Conservation (phyloP, 2,888 invertebrate genomes). For the Periphyllus acericola region DNA sequence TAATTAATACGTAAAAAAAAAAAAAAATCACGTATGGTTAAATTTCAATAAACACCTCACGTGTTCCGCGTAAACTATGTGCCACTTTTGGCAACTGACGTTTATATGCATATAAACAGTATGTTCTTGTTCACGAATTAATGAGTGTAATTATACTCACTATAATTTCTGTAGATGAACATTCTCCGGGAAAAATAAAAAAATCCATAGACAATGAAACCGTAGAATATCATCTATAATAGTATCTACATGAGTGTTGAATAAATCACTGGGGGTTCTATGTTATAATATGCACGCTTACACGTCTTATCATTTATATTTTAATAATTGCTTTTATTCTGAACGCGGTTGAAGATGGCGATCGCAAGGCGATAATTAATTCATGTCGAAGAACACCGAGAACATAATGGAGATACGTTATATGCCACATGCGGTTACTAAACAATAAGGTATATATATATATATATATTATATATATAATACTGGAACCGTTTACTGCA, state of each 20-base stretch:
- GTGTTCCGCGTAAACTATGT: neutral
- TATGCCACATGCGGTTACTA: too few relatives aligned
- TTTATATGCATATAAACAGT: too few relatives aligned
- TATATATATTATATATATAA: too few relatives aligned
- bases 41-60: too few relatives aligned
- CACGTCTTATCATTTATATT: neutral
- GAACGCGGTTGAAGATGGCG: neutral
- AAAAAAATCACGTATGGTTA: too few relatives aligned
- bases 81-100: too few relatives aligned
- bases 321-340: neutral
- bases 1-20: neutral
- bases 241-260: neutral
- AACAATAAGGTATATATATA: too few relatives aligned
- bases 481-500: too few relatives aligned
- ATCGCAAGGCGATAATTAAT: neutral
- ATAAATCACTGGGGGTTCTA: neutral
- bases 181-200: neutral
- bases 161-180: neutral
- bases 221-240: too few relatives aligned
- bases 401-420: neutral
- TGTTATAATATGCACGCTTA: neutral
- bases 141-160: neutral
- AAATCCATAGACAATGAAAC: neutral
- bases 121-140: neutral
- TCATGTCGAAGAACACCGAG: neutral